Evolutionary conservation across 2,888 invertebrate species (phyloP).

Genomic region (Acleris emargana): DNA sequence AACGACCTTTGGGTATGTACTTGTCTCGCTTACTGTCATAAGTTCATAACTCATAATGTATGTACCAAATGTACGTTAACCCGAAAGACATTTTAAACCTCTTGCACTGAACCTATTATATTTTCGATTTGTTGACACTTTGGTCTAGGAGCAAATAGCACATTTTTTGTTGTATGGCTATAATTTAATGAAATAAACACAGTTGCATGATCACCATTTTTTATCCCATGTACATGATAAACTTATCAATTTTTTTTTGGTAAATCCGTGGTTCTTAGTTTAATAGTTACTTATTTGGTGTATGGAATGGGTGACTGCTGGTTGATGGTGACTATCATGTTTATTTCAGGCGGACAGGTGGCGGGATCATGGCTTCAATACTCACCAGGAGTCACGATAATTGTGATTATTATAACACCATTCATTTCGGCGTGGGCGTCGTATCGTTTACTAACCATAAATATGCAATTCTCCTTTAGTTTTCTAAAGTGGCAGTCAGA

Average conservation of each 20-base stretch:
- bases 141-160: too few relatives aligned
- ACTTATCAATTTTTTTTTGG: neutral
- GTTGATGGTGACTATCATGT: conserved; percentile 39
- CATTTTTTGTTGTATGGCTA: too few relatives aligned
- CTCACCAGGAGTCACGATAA: conserved; percentile 53
- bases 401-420: conserved; percentile 56
- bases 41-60: too few relatives aligned
- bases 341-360: conserved; percentile 70
- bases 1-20: too few relatives aligned
- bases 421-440: conserved; percentile 47
- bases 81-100: too few relatives aligned
- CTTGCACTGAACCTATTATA: too few relatives aligned
- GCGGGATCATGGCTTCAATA: conserved; percentile 60
- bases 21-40: too few relatives aligned
- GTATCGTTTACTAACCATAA: conserved; percentile 35
- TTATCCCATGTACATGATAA: neutral
- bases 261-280: neutral
- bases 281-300: neutral
- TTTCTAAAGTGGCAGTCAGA: conserved; percentile 12
- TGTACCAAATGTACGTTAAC: too few relatives aligned
- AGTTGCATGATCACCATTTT: too few relatives aligned
- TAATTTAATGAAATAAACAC: too few relatives aligned
- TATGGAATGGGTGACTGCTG: conserved; percentile 4
- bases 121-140: too few relatives aligned
- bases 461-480: conserved; percentile 19